A percentile compares a stretch with the other conserved stretches of the same genome.
phyloP scores from a whole-genome alignment of 2,113 vertebrate genomes.

The Cryptotis parvus region DNA sequence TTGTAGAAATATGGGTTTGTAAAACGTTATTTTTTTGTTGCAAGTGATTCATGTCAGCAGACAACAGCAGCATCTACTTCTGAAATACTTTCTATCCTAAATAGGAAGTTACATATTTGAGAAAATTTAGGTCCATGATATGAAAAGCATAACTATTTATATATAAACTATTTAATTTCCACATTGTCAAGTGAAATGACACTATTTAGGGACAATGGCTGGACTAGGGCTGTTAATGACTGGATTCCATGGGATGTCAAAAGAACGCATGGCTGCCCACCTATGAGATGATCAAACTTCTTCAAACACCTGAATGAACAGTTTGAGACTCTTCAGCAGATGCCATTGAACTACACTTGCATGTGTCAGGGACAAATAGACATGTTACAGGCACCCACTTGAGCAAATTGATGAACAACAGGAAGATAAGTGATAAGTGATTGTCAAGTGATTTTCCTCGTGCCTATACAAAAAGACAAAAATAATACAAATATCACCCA shows the following conservation, averaged over 20 bases:
- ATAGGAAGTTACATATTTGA: constrained; percentile 25
- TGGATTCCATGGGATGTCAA: too few species aligned
- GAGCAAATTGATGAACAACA: too few species aligned
- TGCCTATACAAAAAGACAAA: background rate
- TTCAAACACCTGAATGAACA: too few species aligned
- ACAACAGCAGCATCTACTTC: background rate
- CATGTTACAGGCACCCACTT: too few species aligned
- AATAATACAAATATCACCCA: background rate
- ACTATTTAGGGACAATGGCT: too few species aligned
- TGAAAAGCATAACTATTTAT: background rate
- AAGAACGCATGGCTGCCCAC: too few species aligned
- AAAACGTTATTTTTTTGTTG: constrained; percentile 38
- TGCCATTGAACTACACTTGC: too few species aligned
- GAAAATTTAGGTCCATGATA: background rate
- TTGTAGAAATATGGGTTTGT: constrained; percentile 27
- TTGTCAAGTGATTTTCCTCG: background rate
- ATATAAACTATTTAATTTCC: constrained; percentile 37
- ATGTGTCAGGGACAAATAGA: too few species aligned
- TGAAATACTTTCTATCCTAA: background rate
- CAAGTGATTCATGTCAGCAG: constrained; percentile 33
- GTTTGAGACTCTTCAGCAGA: too few species aligned
- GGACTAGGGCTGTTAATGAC: too few species aligned
- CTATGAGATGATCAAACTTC: too few species aligned
- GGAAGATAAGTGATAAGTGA: too few species aligned
- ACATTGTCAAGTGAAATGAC: background rate